phyloP scores from a whole-genome alignment of 2,888 invertebrate species.

The Gortyna flavago region DNA sequence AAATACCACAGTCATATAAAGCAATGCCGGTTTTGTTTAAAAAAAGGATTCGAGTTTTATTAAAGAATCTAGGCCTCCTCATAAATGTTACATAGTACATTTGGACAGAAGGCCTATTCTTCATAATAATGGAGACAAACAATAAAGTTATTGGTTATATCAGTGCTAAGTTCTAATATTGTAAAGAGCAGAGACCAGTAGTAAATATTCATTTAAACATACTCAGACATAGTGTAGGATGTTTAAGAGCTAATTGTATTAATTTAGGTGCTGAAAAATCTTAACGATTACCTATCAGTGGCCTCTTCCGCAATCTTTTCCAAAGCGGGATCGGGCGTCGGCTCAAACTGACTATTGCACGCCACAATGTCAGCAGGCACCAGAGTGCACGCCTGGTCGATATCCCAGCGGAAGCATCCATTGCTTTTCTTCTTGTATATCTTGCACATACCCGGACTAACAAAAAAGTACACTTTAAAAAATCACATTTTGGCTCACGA shows the following conservation, averaged over 20 bases:
- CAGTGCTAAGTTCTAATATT: background rate
- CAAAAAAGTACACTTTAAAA: background rate
- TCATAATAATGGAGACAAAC: background rate
- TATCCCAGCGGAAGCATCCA: constrained; percentile 90
- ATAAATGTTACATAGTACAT: background rate
- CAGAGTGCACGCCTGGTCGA: constrained; percentile 92
- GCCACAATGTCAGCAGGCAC: constrained; percentile 93
- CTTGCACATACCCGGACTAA: constrained; percentile 88
- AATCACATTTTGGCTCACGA: background rate
- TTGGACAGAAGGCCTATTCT: too few relatives aligned
- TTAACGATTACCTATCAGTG: constrained; percentile 88
- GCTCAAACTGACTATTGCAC: constrained; percentile 91
- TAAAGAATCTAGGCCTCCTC: background rate
- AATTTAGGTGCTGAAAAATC: background rate
- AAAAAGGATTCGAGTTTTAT: too few relatives aligned
- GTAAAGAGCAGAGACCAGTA: background rate
- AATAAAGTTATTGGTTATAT: background rate
- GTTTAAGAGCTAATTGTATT: background rate
- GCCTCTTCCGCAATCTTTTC: constrained; percentile 92
- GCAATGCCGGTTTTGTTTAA: too few relatives aligned
- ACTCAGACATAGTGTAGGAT: background rate
- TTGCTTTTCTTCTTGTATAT: constrained; percentile 84
- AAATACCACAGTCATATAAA: too few relatives aligned
- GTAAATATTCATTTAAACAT: background rate
- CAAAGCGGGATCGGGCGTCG: constrained; percentile 91